phyloP scores from a whole-genome alignment of 2,797 vertebrate genomes.

The Pseudochaenichthys georgianus region DNA sequence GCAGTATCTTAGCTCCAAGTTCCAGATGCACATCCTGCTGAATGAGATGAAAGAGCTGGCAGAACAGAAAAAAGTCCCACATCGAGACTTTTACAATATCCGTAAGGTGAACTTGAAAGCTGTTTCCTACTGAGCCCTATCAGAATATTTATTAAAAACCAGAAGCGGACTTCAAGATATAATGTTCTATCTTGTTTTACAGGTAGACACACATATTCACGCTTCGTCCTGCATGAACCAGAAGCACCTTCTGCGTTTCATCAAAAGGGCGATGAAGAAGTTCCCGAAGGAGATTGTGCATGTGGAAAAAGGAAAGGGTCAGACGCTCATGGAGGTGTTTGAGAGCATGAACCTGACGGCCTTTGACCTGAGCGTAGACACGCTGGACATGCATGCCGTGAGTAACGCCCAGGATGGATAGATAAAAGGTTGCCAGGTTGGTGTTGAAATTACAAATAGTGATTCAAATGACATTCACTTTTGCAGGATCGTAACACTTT shows the following conservation, averaged over 20 bases:
- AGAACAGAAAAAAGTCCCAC: slow-evolving; percentile 96
- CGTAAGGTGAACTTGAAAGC: slow-evolving; percentile 88
- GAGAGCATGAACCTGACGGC: slow-evolving; percentile 96
- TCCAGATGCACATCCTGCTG: slow-evolving; percentile 97
- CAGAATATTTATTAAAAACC: neutral
- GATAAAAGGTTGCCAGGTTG: neutral
- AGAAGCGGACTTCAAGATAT: neutral
- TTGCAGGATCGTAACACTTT: slow-evolving; percentile 96
- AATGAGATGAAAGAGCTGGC: slow-evolving; percentile 98
- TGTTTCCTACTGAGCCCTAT: slow-evolving; percentile 36
- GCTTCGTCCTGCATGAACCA: slow-evolving; percentile 99
- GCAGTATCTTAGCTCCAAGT: slow-evolving; percentile 97
- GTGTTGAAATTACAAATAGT: neutral
- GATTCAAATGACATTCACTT: neutral
- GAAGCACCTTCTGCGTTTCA: slow-evolving; percentile 96
- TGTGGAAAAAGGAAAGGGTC: slow-evolving; percentile 91
- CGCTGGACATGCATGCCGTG: slow-evolving; percentile 95
- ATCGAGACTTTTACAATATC: slow-evolving; percentile 98
- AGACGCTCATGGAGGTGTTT: slow-evolving; percentile 96
- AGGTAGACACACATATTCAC: slow-evolving; percentile 99
- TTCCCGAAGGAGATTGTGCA: slow-evolving; percentile 93
- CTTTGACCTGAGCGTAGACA: slow-evolving; percentile 97
- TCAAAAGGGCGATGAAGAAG: slow-evolving; percentile 97
- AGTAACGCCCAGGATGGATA: slow-evolving; percentile 40
- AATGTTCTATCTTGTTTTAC: neutral